Evolutionary conservation across 1,140 invertebrate genomes (phyloP).

Genomic region (Pogonus chalceus): DNA sequence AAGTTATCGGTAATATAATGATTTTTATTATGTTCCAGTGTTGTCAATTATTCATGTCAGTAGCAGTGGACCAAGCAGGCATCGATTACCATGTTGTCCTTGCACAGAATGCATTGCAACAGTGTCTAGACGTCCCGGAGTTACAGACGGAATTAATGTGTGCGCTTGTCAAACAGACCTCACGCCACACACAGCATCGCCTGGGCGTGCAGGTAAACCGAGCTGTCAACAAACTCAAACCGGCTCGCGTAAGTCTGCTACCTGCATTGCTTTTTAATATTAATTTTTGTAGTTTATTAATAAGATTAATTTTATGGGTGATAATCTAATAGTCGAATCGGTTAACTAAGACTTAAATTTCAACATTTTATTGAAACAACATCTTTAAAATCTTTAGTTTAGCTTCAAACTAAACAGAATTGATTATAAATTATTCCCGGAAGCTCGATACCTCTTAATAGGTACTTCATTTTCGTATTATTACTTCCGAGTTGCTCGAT

Average conservation of each 20-base stretch:
- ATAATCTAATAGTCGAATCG: too few relatives aligned
- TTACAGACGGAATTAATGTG: constrained; percentile 87
- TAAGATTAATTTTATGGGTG: too few relatives aligned
- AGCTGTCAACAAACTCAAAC: constrained; percentile 41
- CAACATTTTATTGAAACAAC: too few relatives aligned
- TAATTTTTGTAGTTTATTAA: constrained; percentile 12
- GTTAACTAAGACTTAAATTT: too few relatives aligned
- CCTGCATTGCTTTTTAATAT: constrained; percentile 18
- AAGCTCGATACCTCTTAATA: too few relatives aligned
- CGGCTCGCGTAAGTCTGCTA: constrained; percentile 45
- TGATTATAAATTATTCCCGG: too few relatives aligned
- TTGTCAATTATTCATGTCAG: constrained; percentile 88
- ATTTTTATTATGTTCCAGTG: constrained; percentile 48
- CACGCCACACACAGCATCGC: constrained; percentile 73
- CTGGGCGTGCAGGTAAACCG: constrained; percentile 84
- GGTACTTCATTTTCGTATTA: too few relatives aligned
- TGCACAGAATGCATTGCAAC: constrained; percentile 86
- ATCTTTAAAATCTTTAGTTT: too few relatives aligned
- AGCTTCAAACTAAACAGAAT: too few relatives aligned
- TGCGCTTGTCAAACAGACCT: constrained; percentile 85
- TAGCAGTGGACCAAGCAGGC: constrained; percentile 84
- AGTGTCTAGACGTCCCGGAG: constrained; percentile 79
- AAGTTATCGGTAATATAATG: background rate
- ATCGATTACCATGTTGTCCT: constrained; percentile 93
- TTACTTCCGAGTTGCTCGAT: too few relatives aligned